A percentile compares a stretch with the other conserved stretches of the same genome.
phyloP scores from a whole-genome alignment of 2,113 vertebrate species.

The Leiothrix lutea region DNA sequence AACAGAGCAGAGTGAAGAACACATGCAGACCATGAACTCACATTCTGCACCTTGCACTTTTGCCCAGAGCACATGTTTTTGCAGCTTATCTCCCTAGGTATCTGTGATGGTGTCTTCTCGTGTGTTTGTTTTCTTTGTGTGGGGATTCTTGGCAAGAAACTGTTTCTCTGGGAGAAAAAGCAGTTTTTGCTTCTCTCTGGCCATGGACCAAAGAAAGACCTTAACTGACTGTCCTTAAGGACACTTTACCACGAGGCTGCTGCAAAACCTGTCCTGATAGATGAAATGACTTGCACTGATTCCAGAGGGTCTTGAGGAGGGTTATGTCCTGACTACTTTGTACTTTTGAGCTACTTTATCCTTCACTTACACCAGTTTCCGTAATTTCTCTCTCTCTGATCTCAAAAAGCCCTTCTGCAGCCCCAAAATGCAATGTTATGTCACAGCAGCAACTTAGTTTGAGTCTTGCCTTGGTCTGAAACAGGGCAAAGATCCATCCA shows the following conservation, averaged over 20 bases:
- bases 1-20: slow-evolving; percentile 50
- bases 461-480: background rate
- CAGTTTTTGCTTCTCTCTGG: slow-evolving; percentile 17
- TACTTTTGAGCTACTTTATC: background rate
- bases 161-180: slow-evolving; percentile 42
- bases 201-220: slow-evolving; percentile 4
- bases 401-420: background rate
- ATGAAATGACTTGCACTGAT: background rate
- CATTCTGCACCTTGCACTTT: slow-evolving; percentile 60
- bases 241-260: background rate
- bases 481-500: background rate
- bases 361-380: background rate
- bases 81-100: slow-evolving; percentile 43
- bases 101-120: slow-evolving; percentile 35
- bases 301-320: background rate
- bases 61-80: slow-evolving; percentile 51
- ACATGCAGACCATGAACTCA: slow-evolving; percentile 58
- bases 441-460: background rate
- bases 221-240: no score
- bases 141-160: slow-evolving; percentile 51
- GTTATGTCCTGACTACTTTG: background rate
- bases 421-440: background rate
- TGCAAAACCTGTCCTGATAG: background rate
- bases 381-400: background rate
- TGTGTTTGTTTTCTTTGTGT: slow-evolving; percentile 62